Percentiles rank a stretch among this genome's conserved stretches.
These are phyloP conservation scores for Phoxinus phoxinus DNA, from an alignment of 2,113 vertebrate genomes.

Conservation along the genomic window DNA sequence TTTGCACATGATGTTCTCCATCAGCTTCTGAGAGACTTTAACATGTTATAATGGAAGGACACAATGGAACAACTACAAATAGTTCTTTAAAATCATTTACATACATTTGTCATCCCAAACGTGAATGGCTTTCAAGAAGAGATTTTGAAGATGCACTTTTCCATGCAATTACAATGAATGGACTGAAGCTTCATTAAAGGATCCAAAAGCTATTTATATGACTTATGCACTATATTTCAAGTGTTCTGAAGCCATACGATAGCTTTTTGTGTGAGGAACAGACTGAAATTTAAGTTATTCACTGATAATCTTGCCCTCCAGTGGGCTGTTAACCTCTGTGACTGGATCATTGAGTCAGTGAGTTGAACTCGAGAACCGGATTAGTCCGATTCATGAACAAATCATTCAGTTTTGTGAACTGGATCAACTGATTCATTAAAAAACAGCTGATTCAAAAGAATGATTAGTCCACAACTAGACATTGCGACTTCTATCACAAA, in stretches of 20 bases:
- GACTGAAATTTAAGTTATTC: slow-evolving; percentile 27
- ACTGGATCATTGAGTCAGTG: slow-evolving; percentile 25
- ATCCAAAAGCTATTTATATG: neutral
- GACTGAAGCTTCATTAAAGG: neutral
- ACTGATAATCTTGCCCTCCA: slow-evolving; percentile 34
- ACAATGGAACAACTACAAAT: neutral
- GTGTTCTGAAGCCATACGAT: neutral
- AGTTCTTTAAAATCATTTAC: neutral
- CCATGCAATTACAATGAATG: neutral
- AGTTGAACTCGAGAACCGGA: slow-evolving; percentile 20
- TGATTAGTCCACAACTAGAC: neutral
- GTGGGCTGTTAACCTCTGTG: slow-evolving; percentile 26
- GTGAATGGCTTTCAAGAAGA: neutral
- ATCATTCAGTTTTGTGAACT: slow-evolving; percentile 27
- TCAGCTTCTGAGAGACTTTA: slow-evolving; percentile 24
- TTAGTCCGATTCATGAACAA: slow-evolving; percentile 21
- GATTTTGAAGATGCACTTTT: neutral
- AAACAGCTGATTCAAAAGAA: slow-evolving; percentile 17
- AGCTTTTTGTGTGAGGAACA: neutral
- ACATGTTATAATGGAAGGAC: slow-evolving; percentile 11
- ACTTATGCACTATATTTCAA: neutral
- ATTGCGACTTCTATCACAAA: slow-evolving; percentile 1
- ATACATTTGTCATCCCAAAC: neutral
- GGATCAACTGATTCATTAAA: slow-evolving; percentile 31
- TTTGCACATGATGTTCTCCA: neutral